Percentiles rank a stretch among this genome's conserved stretches.
Evolutionary conservation across 2,888 invertebrate genomes (phyloP).

Genomic region (Anoplius nigerrimus): DNA sequence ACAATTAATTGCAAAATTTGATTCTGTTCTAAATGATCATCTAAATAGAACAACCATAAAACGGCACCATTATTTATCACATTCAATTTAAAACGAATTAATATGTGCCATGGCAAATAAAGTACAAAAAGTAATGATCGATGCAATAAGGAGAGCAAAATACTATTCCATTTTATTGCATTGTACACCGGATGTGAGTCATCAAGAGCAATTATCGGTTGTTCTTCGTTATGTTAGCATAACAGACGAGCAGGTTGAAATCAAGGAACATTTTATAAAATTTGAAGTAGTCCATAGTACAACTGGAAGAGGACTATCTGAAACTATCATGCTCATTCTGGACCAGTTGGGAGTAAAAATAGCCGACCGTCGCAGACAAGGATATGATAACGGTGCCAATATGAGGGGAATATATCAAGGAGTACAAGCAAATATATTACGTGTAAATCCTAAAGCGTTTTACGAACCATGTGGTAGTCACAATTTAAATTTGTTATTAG

Average conservation of each 20-base stretch:
- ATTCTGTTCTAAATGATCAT: constrained; percentile 2
- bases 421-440: constrained; percentile 30
- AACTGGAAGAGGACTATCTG: constrained; percentile 29
- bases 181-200: constrained; percentile 36
- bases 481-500: not conserved
- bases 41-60: constrained; percentile 26
- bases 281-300: constrained; percentile 27
- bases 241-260: constrained; percentile 21
- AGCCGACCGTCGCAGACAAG: constrained; percentile 27
- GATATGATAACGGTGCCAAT: constrained; percentile 38
- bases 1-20: constrained; percentile 28
- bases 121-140: constrained; percentile 28
- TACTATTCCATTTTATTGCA: constrained; percentile 35
- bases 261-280: constrained; percentile 29
- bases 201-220: constrained; percentile 31
- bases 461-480: not conserved
- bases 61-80: constrained; percentile 27
- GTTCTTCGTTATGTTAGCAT: constrained; percentile 25
- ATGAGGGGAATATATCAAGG: constrained; percentile 31
- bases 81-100: constrained; percentile 32
- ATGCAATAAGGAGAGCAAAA: constrained; percentile 26
- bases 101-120: constrained; percentile 30
- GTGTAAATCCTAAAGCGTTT: constrained; percentile 12
- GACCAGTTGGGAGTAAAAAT: constrained; percentile 23
- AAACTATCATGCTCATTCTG: constrained; percentile 24